phyloP scores from a whole-genome alignment of 2,888 invertebrate species.

The Chromoteleia sp. region DNA sequence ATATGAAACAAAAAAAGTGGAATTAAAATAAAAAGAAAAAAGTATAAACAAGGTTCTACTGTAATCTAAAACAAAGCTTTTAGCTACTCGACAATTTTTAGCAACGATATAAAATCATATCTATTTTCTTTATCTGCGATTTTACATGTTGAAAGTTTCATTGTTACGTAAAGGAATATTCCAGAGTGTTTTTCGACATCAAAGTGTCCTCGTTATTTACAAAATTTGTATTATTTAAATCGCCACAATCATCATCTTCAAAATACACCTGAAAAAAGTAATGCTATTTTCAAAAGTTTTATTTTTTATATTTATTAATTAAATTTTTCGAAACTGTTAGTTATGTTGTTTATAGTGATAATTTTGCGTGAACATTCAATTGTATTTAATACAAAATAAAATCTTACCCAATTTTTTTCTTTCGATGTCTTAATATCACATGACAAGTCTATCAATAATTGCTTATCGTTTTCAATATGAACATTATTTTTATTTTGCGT shows the following conservation, averaged over 20 bases:
- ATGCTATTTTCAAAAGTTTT: background rate
- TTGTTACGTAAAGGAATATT: conserved; percentile 34
- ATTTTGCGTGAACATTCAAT: too few relatives aligned
- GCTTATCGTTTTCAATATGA: conserved; percentile 76
- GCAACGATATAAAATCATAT: background rate
- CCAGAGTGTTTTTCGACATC: background rate
- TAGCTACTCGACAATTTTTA: too few relatives aligned
- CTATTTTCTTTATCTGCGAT: background rate
- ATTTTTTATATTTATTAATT: background rate
- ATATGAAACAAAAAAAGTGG: too few relatives aligned
- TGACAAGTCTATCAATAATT: conserved; percentile 81
- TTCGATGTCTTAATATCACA: conserved; percentile 77
- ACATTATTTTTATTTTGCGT: conserved; percentile 70
- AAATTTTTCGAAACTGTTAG: too few relatives aligned
- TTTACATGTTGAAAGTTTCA: background rate
- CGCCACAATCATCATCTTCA: conserved; percentile 55
- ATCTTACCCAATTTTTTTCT: conserved; percentile 81
- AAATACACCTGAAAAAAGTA: conserved; percentile 60
- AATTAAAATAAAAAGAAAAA: too few relatives aligned
- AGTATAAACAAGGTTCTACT: too few relatives aligned
- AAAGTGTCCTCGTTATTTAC: conserved; percentile 29
- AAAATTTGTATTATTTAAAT: conserved; percentile 45
- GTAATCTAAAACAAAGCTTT: too few relatives aligned
- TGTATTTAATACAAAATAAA: background rate
- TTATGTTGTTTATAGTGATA: too few relatives aligned